A percentile compares a stretch with the other conserved stretches of the same genome.
Conservation (phyloP, 2,888 invertebrate species). For the Hofmannophila pseudospretella region DNA sequence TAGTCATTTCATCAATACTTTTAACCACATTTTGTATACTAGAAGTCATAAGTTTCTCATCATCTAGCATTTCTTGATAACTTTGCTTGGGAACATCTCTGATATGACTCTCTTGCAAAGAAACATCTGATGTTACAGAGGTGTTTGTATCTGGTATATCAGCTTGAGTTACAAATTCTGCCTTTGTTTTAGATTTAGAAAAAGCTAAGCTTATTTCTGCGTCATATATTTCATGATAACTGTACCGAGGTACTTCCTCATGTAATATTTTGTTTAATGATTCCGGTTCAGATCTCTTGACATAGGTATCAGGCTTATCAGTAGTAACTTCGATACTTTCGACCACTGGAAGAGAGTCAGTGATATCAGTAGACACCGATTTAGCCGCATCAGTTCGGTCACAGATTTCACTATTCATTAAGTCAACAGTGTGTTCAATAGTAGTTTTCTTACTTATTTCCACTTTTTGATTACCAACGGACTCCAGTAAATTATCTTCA, state of each 20-base stretch:
- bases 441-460: background rate
- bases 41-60: background rate
- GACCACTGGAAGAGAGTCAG: background rate
- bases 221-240: constrained; percentile 40
- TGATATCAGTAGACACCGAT: background rate
- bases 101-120: too few relatives aligned
- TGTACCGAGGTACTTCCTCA: constrained; percentile 31
- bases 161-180: background rate
- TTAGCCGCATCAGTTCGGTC: constrained; percentile 2
- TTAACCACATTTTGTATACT: background rate
- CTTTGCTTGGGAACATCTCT: too few relatives aligned
- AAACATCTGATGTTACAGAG: too few relatives aligned
- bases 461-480: background rate
- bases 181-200: constrained; percentile 2
- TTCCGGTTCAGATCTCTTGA: background rate
- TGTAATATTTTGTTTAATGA: constrained; percentile 10
- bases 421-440: constrained; percentile 2
- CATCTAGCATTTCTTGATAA: background rate
- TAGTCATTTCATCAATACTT: constrained; percentile 12
- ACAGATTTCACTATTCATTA: background rate
- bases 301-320: background rate
- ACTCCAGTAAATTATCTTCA: background rate
- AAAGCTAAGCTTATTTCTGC: constrained; percentile 35
- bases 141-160: background rate
- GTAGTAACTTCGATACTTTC: background rate